Evolutionary conservation across 23 tunicate genomes (phyloP), one percentile per base, ranked within the genome.

Genomic region (Trididemnum clinides): DNA sequence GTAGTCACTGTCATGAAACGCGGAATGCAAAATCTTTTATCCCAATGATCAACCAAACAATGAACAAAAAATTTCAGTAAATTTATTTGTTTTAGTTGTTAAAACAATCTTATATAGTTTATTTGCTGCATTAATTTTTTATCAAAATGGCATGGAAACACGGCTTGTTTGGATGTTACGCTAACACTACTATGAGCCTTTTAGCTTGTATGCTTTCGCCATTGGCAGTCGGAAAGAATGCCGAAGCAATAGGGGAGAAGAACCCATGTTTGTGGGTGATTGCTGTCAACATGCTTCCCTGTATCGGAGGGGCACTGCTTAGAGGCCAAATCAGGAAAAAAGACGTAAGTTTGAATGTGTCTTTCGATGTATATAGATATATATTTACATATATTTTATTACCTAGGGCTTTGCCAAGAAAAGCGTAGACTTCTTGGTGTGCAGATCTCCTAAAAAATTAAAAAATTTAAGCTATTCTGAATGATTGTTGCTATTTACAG

Each of bases 71-170:
- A n/a, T n/a, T n/a, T n/a, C n/a, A n/a, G n/a, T n/a, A n/a, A n/a
- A n/a, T n/a, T n/a, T n/a, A n/a, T n/a, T n/a, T n/a, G n/a, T n/a
- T n/a, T n/a, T n/a, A n/a, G n/a, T n/a, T n/a, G n/a, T n/a, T n/a
- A n/a, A n/a, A n/a, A n/a, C n/a, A n/a, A n/a, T n/a, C n/a, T n/a
- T n/a, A n/a, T n/a, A n/a, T n/a, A n/a, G n/a, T n/a, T n/a, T n/a
- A n/a, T n/a, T n/a, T n/a, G n/a, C n/a, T n/a, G n/a, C n/a, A n/a
- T n/a, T n/a, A n/a, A n/a, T n/a, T n/a, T n/a, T n/a, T n/a, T n/a
- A n/a, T n/a, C n/a, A n/a, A n/a, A n/a, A n/a, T n/a, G n/a, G 66
- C 5, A 29, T 92, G 97, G 97, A 92, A 92, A 72, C 86, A 77
- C 64, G 87, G 86, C 19, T 58, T 92, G 18, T 87, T 82, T 39